These are phyloP conservation scores for Drosophila bipectinata DNA, from an alignment of 1,140 invertebrate genomes.

Conservation along the genomic window DNA sequence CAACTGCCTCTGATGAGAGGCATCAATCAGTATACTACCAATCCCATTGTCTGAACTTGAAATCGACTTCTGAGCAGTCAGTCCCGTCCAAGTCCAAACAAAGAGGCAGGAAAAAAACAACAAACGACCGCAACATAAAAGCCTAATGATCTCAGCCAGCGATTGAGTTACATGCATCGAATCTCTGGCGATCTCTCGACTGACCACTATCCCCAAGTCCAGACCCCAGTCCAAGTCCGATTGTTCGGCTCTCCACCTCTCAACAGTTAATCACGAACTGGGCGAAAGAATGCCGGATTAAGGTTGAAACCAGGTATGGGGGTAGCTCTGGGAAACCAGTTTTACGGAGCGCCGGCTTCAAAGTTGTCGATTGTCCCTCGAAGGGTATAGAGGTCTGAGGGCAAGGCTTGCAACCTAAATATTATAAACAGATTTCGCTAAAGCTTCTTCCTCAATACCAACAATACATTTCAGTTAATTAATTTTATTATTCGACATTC, in stretches of 20 bases:
- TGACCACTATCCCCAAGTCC: constrained; percentile 1
- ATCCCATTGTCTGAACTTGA: constrained; percentile 77
- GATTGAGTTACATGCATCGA: constrained; percentile 78
- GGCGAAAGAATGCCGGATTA: constrained; percentile 72
- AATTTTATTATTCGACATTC: neutral
- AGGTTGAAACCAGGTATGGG: neutral
- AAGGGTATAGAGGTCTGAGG: constrained; percentile 8
- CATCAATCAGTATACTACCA: constrained; percentile 61
- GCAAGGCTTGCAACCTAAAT: neutral
- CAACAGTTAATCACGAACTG: constrained; percentile 78
- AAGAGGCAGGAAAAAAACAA: constrained; percentile 17
- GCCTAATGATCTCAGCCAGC: constrained; percentile 77
- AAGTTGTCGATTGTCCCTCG: constrained; percentile 40
- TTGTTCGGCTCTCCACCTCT: constrained; percentile 56
- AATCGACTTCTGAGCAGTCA: constrained; percentile 71
- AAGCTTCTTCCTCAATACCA: too few species aligned
- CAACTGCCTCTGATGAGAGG: constrained; percentile 56
- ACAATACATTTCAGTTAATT: neutral
- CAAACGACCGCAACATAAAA: constrained; percentile 72
- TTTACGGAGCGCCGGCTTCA: constrained; percentile 61
- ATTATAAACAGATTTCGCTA: neutral
- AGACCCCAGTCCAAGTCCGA: constrained; percentile 1
- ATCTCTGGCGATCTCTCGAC: constrained; percentile 61
- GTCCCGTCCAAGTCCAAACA: constrained; percentile 2
- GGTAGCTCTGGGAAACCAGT: constrained; percentile 40